Conservation (phyloP, 1,140 invertebrate species). For the Sycophila sp. region DNA sequence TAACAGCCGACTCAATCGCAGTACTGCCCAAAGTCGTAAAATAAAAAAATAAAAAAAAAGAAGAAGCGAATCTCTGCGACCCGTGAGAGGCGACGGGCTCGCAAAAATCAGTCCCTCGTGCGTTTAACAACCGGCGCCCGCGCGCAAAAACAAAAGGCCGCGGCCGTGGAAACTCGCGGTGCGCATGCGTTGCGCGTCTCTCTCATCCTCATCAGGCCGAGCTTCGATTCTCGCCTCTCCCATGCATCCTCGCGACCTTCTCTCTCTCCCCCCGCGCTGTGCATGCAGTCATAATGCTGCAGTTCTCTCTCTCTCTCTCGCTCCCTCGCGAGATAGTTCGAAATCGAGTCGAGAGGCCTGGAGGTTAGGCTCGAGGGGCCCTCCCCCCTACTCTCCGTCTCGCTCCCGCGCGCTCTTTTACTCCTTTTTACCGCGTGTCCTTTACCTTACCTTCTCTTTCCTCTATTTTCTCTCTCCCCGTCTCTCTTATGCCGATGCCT, state of each 20-base stretch:
- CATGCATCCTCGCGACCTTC: constrained; percentile 2
- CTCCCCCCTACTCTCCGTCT: background rate
- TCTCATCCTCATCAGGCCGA: background rate
- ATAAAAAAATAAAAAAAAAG: no score
- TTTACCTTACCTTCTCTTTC: constrained; percentile 28
- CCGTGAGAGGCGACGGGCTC: no score
- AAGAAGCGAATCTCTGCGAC: no score
- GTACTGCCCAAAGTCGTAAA: no score
- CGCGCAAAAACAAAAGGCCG: no score
- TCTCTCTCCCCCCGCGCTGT: background rate
- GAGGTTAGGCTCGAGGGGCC: constrained; percentile 33
- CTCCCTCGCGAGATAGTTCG: constrained; percentile 29
- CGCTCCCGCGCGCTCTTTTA: background rate
- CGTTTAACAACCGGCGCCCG: no score
- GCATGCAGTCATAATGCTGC: background rate
- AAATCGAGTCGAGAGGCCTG: constrained; percentile 30
- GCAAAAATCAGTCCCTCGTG: no score
- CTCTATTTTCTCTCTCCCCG: constrained; percentile 22
- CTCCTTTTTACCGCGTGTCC: constrained; percentile 21
- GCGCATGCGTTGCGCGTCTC: no score
- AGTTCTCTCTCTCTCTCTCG: background rate
- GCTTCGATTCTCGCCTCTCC: constrained; percentile 15
- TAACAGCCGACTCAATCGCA: no score
- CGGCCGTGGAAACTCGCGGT: no score
- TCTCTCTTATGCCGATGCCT: background rate